Conservation (phyloP, 2,888 invertebrate species). For the Vesta saturnalis region DNA sequence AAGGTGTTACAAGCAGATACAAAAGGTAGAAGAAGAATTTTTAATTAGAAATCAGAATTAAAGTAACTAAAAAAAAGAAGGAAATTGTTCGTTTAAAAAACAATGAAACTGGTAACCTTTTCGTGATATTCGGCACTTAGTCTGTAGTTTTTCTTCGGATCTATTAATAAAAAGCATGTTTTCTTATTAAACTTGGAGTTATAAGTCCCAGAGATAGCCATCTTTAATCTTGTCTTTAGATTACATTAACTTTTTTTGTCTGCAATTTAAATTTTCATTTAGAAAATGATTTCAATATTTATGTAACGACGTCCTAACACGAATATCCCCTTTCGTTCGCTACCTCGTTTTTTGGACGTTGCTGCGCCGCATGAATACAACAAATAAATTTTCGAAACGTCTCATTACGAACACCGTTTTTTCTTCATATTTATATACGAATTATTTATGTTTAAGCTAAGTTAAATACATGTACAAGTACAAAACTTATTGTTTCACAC, state of each 20-base stretch:
- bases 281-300: conserved; percentile 56
- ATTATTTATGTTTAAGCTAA: conserved; percentile 24
- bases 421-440: conserved; percentile 18
- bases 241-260: conserved; percentile 55
- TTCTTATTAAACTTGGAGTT: conserved; percentile 63
- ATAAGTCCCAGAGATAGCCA: conserved; percentile 60
- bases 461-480: conserved; percentile 59
- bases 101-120: conserved; percentile 51
- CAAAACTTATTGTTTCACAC: conserved; percentile 57
- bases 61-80: neutral
- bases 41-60: neutral
- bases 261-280: conserved; percentile 60
- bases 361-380: conserved; percentile 18
- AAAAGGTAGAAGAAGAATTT: too few relatives aligned
- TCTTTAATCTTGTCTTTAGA: conserved; percentile 62
- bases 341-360: conserved; percentile 7
- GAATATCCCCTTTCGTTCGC: conserved; percentile 39
- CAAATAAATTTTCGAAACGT: conserved; percentile 26
- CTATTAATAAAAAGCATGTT: conserved; percentile 60
- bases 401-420: conserved; percentile 30
- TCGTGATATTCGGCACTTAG: conserved; percentile 58
- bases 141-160: conserved; percentile 51
- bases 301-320: conserved; percentile 56
- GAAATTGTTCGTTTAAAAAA: conserved; percentile 1
- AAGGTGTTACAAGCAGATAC: too few relatives aligned